Base-by-base conservation (phyloP, 2,113 vertebrate genomes). In the Trichomycterus rosablanca region DNA sequence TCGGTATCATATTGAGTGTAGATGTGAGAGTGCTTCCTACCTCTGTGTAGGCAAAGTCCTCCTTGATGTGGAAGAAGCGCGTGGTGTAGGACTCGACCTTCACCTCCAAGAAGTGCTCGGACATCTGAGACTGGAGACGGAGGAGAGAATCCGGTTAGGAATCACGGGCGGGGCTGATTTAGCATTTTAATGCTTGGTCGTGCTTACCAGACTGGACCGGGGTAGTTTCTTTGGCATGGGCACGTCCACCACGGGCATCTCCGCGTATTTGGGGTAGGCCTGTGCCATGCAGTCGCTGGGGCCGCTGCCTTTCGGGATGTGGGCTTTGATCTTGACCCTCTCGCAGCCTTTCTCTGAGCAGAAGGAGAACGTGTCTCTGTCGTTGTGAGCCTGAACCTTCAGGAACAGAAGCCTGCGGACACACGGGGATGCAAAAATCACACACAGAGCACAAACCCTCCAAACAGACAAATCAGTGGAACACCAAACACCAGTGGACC, bases 291-390 rank as follows among this genome's bases (percentile, higher is more conserved):
- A 99, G 86, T 97, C 84, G 0, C 94, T 97, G 72, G 87, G 4
- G 0, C 80, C 86, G 1, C 93, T 88, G 0, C 81, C 78, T 70
- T 74, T 84, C 0, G 95, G 95, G 49, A 98, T 78, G 35, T 81
- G 40, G 1, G 93, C 95, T 66, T 89, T 93, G 60, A 99, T 91
- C 78, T 89, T 91, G 7, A 99, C 84, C 37, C 96, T 69, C 75
- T 99, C 96, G 1, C 96, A 99, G 48, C 96, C 96, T 63, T 89
- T 90, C 30, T 85, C 66, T 0, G 95, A 97, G 81, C 96, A 99
- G 86, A 97, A 99, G 54, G 93, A 90, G 24, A 92, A 95, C 18
- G 75, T 81, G 23, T 94, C 92, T 63, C 85, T 89, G 51, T 91
- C 84, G 0, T 92, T 91, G 57, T 95, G 91, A 1, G 94, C 93